Percentiles rank a stretch among this genome's conserved stretches.
phyloP scores from a whole-genome alignment of 2,113 vertebrate species.

The Procavia capensis region DNA sequence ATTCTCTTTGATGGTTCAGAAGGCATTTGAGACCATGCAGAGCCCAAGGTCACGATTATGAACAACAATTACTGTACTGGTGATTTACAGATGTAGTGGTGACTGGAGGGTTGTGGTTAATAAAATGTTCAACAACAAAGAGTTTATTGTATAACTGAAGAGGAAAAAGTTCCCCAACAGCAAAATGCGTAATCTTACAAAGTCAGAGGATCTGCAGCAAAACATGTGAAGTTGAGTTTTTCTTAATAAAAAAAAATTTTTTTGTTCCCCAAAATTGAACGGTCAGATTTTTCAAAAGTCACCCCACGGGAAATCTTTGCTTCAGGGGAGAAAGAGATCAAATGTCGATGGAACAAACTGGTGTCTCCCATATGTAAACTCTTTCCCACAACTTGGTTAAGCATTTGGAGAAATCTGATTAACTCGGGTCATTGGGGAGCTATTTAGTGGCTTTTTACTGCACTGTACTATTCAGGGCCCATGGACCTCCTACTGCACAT shows the following conservation, averaged over 20 bases:
- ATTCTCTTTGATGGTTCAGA: constrained; percentile 76
- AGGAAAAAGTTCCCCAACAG: constrained; percentile 57
- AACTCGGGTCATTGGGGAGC: constrained; percentile 60
- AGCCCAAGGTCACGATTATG: constrained; percentile 72
- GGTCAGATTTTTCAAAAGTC: constrained; percentile 67
- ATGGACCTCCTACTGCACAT: background rate
- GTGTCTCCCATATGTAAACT: constrained; percentile 38
- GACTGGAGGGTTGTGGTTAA: constrained; percentile 74
- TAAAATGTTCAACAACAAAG: constrained; percentile 78
- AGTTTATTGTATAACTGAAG: constrained; percentile 71
- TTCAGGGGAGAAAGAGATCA: constrained; percentile 75
- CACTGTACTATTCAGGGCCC: background rate
- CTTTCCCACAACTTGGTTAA: constrained; percentile 59
- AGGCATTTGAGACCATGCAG: constrained; percentile 60
- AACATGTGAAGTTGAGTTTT: constrained; percentile 62
- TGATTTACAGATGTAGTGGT: constrained; percentile 76
- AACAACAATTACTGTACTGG: constrained; percentile 77
- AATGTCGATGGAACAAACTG: constrained; percentile 53
- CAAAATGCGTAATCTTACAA: constrained; percentile 71
- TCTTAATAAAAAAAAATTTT: background rate
- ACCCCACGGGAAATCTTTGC: constrained; percentile 65
- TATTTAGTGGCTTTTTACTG: constrained; percentile 55
- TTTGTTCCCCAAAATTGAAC: constrained; percentile 66
- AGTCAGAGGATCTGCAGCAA: constrained; percentile 61
- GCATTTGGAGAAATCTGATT: constrained; percentile 68